Percentiles rank a stretch among this genome's conserved stretches.
phyloP scores from a whole-genome alignment of 2,888 invertebrate species.

The Boloria selene region DNA sequence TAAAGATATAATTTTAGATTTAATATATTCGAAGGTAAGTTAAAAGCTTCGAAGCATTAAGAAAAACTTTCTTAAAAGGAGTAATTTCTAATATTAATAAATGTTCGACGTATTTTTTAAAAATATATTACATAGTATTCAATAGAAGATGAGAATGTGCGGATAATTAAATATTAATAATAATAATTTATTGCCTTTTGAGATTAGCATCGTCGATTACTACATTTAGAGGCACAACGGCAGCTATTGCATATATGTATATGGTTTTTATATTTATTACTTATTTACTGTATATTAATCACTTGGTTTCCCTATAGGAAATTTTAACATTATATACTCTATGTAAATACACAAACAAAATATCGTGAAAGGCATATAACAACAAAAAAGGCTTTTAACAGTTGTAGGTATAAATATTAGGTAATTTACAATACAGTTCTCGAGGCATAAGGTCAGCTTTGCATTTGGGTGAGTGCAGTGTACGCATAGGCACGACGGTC shows the following conservation, averaged over 20 bases:
- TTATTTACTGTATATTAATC: conserved; percentile 19
- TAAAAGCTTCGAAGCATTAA: conserved; percentile 27
- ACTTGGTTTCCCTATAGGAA: conserved; percentile 14
- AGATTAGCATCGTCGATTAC: conserved; percentile 40
- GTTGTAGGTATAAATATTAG: no score
- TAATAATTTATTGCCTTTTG: conserved; percentile 35
- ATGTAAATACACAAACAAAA: neutral
- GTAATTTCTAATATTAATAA: conserved; percentile 17
- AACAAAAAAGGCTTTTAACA: no score
- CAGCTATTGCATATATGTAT: conserved; percentile 53
- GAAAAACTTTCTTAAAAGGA: conserved; percentile 23
- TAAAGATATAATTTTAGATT: neutral
- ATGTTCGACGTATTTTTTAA: conserved; percentile 17
- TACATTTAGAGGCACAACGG: conserved; percentile 73
- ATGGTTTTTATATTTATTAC: conserved; percentile 14
- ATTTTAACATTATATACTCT: neutral
- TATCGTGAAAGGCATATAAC: neutral
- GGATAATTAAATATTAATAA: conserved; percentile 18
- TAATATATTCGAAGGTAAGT: conserved; percentile 18
- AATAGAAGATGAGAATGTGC: conserved; percentile 26
- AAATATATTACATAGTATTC: conserved; percentile 17
- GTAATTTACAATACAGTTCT: neutral
- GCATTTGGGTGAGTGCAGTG: no score
- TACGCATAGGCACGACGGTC: no score
- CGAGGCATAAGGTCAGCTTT: no score